phyloP scores from a whole-genome alignment of 2,797 vertebrate species.

The Catostomus latipinnis region DNA sequence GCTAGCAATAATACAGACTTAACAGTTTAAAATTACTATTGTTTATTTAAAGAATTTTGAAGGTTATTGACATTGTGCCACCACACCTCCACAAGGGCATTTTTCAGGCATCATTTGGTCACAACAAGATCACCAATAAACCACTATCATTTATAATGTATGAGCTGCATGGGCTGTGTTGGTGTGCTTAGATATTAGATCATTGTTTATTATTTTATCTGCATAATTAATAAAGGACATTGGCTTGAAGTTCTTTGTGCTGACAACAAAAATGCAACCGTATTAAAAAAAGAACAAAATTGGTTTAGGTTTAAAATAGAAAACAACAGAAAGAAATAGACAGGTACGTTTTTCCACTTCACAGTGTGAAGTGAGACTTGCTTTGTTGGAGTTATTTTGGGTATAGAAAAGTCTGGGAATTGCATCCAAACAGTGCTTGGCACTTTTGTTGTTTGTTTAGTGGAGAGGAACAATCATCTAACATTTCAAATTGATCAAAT shows the following conservation, averaged over 20 bases:
- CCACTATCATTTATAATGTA: constrained; percentile 20
- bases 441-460: constrained; percentile 11
- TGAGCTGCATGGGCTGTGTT: constrained; percentile 1
- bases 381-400: constrained; percentile 6
- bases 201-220: constrained; percentile 85
- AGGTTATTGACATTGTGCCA: background rate
- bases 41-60: background rate
- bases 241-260: constrained; percentile 52
- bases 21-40: background rate
- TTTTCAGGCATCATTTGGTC: background rate
- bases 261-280: background rate
- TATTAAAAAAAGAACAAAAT: constrained; percentile 3
- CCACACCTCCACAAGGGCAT: background rate
- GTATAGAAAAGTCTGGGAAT: constrained; percentile 12
- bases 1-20: background rate
- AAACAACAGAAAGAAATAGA: background rate
- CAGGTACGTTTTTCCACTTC: background rate
- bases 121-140: background rate
- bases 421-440: constrained; percentile 16
- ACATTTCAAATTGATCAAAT: constrained; percentile 4
- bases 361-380: background rate
- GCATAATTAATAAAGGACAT: constrained; percentile 84
- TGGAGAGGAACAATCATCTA: constrained; percentile 22
- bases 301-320: constrained; percentile 8
- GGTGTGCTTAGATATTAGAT: constrained; percentile 70